Evolutionary conservation across 1,140 invertebrate species (phyloP), one percentile per base, ranked within the genome.

Genomic region (Diprion similis): DNA sequence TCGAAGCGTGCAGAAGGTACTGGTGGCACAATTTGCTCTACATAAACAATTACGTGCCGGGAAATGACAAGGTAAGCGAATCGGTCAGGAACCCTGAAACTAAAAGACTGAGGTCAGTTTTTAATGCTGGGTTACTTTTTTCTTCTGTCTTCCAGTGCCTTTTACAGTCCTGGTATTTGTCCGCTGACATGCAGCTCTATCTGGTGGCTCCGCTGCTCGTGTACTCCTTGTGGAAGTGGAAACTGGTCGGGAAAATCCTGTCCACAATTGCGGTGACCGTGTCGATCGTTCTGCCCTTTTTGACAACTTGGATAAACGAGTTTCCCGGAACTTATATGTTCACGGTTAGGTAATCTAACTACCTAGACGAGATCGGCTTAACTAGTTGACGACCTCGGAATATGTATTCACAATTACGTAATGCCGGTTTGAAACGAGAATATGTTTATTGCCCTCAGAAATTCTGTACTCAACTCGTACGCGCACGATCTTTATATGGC

Each of bases 101-200:
- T 10, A 10, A 18, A 1, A 47, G 46, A 51, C 10, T 1, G 17
- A 10, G 13, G 7, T 18, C 15, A 9, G 17, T 37, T 65, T 18
- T 13, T 3, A 3, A 10, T 13, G n/a, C 59, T 46, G 17, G 6
- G 18, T 48, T 4, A 7, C 69, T n/a, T 17, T 51, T n/a, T 19
- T 37, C 66, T 24, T 17, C 10, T 17, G 11, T 19, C 47, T 86
- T 83, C 48, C 66, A 87, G 90, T 92, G 91, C 78, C 87, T 92
- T 85, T 87, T 88, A 3, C 90, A 90, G 86, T 85, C 89, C 0
- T 92, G 91, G 92, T 92, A 91, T 77, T 75, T 93, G 82, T 79
- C 92, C 7, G 90, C 91, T 68, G 92, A 93, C 78, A 91, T 93
- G 87, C 92, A 92, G 81, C 88, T 92, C 73, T 92, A 90, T 76